Evolutionary conservation across 2,797 vertebrate species (phyloP), one percentile per base, ranked within the genome.

Genomic region (Lemur catta): DNA sequence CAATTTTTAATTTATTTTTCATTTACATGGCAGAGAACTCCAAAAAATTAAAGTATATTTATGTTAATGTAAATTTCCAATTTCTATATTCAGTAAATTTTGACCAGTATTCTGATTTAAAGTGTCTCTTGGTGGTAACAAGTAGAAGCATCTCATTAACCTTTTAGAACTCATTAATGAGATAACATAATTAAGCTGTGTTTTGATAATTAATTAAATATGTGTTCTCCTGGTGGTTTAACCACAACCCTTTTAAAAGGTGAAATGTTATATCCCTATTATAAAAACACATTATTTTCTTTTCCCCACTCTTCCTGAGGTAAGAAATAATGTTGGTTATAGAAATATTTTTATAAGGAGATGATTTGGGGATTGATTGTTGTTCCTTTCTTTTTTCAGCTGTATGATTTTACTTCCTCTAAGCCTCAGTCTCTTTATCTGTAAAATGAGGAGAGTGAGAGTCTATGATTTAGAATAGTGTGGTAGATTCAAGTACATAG

Each of bases 201-300:
- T 96, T 96, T 95, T 87, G 61, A 96, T 96, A 96, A 96, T 98
- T 97, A 97, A 96, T 88, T 97, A 94, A 87, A 92, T 90, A 52
- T 88, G 61, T 96, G 55, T 95, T 94, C 80, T 94, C 80, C 52
- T 76, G 55, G 59, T 88, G 48, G 43, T 69, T 93, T 92, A 84
- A 50, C 65, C 69, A 81, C 18, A 87, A 74, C 18, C 7, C 20
- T 81, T 97, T 88, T 90, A 76, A 71, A 87, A 88, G 52, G 43
- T 88, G 72, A 92, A 96, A 81, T 63, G 67, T 61, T 85, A 65
- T 48, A 46, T 69, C 17, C 78, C 28, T 61, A 52, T 72, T 71
- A 30, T 63, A 89, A 78, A 78, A 72, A 75, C 24, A 5, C 12
- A 75, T 67, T 95, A 30, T 89, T 79, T 79, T 85, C 50, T 90